These are phyloP conservation scores for Hirtodrosophila histrioides DNA, from an alignment of 2,888 invertebrate genomes.

Conservation along the genomic window DNA sequence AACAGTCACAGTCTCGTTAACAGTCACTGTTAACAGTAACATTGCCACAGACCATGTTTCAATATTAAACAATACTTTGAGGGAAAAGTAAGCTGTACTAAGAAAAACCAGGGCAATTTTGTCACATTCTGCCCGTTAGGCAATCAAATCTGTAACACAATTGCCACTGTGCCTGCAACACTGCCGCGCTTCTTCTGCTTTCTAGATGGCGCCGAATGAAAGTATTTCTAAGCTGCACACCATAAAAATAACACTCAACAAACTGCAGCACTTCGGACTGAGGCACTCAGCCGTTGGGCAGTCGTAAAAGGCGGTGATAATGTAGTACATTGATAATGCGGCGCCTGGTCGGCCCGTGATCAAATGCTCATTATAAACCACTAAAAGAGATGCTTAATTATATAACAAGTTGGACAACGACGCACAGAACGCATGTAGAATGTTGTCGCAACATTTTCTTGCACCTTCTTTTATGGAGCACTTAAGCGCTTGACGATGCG, in stretches of 20 bases:
- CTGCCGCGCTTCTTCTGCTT: background rate
- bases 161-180: too few relatives aligned
- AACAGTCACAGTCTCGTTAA: too few relatives aligned
- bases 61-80: too few relatives aligned
- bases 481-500: slow-evolving; percentile 46
- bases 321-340: slow-evolving; percentile 48
- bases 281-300: slow-evolving; percentile 7
- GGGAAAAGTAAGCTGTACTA: too few relatives aligned
- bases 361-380: slow-evolving; percentile 62
- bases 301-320: slow-evolving; percentile 47
- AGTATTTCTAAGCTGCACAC: background rate
- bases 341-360: slow-evolving; percentile 55
- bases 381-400: slow-evolving; percentile 58
- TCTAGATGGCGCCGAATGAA: background rate
- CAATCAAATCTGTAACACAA: too few relatives aligned
- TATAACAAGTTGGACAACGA: slow-evolving; percentile 33
- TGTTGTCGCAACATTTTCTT: slow-evolving; percentile 33
- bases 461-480: slow-evolving; percentile 51
- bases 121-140: too few relatives aligned
- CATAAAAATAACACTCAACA: slow-evolving; percentile 34
- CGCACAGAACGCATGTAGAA: slow-evolving; percentile 42
- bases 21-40: too few relatives aligned
- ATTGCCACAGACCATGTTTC: too few relatives aligned
- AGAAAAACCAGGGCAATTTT: too few relatives aligned
- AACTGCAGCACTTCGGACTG: slow-evolving; percentile 7